phyloP scores from a whole-genome alignment of 2,888 invertebrate species.

The Spialia ferax region DNA sequence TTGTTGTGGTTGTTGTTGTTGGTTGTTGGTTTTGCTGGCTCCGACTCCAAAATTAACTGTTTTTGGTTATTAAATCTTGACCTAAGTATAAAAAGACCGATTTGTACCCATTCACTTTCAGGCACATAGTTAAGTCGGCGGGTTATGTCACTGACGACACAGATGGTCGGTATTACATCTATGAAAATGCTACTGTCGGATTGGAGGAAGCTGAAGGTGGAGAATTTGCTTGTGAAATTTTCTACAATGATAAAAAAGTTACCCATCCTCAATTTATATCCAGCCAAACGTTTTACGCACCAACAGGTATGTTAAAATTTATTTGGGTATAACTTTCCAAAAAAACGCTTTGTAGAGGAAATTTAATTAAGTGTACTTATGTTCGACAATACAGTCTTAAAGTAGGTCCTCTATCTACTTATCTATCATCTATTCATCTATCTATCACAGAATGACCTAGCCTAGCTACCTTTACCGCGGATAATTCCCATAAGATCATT shows the following conservation, averaged over 20 bases:
- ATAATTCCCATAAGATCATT: too few species aligned
- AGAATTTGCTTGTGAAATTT: constrained; percentile 65
- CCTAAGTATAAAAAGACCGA: background rate
- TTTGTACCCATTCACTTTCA: constrained; percentile 46
- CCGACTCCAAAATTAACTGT: too few species aligned
- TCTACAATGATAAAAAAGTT: constrained; percentile 56
- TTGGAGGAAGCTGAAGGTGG: constrained; percentile 51
- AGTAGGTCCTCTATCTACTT: too few species aligned
- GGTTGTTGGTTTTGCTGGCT: too few species aligned
- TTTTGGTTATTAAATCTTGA: too few species aligned
- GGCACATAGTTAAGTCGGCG: constrained; percentile 51
- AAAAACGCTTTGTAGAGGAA: background rate
- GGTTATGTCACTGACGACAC: constrained; percentile 50
- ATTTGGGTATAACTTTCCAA: background rate
- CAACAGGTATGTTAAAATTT: constrained; percentile 44
- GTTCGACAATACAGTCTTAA: too few species aligned
- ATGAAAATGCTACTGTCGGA: constrained; percentile 54
- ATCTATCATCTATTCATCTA: too few species aligned
- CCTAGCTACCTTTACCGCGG: too few species aligned
- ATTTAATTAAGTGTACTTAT: background rate
- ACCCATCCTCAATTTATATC: constrained; percentile 56
- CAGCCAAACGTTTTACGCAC: constrained; percentile 40
- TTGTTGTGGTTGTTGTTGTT: too few species aligned
- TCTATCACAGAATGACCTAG: too few species aligned
- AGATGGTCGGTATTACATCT: constrained; percentile 59